phyloP scores from a whole-genome alignment of 1,140 invertebrate species.

The Rhopalosiphum padi region DNA sequence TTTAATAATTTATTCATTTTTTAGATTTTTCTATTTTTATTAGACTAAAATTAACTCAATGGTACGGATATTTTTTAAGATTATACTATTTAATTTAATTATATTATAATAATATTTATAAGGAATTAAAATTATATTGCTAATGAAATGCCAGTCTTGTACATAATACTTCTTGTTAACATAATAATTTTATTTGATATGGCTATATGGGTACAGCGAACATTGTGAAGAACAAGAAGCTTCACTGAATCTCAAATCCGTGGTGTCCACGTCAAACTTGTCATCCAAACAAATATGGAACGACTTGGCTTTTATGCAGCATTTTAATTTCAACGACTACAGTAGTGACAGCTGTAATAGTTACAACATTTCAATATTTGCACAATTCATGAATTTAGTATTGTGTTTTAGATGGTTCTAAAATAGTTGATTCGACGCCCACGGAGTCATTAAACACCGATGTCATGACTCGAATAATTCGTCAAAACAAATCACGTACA shows the following conservation, averaged over 20 bases:
- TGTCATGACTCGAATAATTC: background rate
- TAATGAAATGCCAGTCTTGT: background rate
- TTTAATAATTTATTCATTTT: background rate
- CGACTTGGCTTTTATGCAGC: background rate
- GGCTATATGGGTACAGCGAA: background rate
- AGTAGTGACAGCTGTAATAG: background rate
- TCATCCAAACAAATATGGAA: background rate
- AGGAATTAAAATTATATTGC: background rate
- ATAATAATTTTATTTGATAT: background rate
- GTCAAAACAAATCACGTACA: conserved; percentile 29
- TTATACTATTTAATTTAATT: background rate
- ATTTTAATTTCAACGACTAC: background rate
- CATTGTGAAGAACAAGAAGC: background rate
- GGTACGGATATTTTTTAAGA: background rate
- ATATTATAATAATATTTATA: background rate
- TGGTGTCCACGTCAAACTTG: background rate
- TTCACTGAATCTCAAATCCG: background rate
- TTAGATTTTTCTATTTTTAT: background rate
- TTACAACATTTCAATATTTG: background rate
- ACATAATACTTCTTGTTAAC: background rate
- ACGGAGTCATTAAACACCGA: background rate
- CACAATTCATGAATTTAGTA: background rate
- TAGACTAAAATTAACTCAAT: background rate
- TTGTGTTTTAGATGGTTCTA: background rate
- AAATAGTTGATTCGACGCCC: background rate